A percentile compares a stretch with the other conserved stretches of the same genome.
Conservation (phyloP, 2,797 vertebrate genomes). For the Otolemur crassicaudatus region DNA sequence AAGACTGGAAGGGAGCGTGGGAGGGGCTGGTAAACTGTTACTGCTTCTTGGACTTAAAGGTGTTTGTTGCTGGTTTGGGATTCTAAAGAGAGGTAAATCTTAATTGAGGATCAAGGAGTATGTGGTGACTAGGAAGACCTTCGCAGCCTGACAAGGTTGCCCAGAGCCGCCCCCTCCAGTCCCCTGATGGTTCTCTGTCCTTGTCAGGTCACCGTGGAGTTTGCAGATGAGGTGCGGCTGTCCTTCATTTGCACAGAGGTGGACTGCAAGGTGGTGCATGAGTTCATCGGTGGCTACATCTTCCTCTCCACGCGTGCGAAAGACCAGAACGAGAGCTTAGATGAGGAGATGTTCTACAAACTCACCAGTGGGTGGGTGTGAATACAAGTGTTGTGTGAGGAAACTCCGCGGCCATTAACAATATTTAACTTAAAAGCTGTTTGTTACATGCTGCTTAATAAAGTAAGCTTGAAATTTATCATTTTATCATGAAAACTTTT, state of each 20-base stretch:
- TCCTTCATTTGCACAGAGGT: slow-evolving; percentile 98
- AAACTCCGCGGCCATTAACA: slow-evolving; percentile 85
- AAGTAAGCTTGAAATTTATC: slow-evolving; percentile 91
- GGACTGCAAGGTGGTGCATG: slow-evolving; percentile 99
- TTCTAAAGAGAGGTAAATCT: neutral
- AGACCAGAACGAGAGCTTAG: slow-evolving; percentile 99
- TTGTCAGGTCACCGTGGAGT: slow-evolving; percentile 96
- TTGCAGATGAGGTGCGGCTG: slow-evolving; percentile 96
- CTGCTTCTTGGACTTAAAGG: neutral
- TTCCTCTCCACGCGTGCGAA: slow-evolving; percentile 98
- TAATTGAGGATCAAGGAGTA: no score
- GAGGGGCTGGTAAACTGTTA: accelerated
- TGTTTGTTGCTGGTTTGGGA: neutral
- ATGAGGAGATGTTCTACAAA: slow-evolving; percentile 99
- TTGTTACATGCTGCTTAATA: slow-evolving; percentile 91
- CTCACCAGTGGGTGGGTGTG: slow-evolving; percentile 99
- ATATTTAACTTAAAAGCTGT: slow-evolving; percentile 89
- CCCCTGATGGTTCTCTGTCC: neutral
- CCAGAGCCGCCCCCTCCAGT: no score
- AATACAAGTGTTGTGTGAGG: slow-evolving; percentile 78
- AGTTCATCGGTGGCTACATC: slow-evolving; percentile 99
- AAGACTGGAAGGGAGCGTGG: neutral
- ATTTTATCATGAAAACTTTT: slow-evolving; percentile 85
- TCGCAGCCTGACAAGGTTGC: accelerated
- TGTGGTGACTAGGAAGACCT: neutral